Evolutionary conservation across 1,140 invertebrate species (phyloP).

Genomic region (Sitobion miscanthi): DNA sequence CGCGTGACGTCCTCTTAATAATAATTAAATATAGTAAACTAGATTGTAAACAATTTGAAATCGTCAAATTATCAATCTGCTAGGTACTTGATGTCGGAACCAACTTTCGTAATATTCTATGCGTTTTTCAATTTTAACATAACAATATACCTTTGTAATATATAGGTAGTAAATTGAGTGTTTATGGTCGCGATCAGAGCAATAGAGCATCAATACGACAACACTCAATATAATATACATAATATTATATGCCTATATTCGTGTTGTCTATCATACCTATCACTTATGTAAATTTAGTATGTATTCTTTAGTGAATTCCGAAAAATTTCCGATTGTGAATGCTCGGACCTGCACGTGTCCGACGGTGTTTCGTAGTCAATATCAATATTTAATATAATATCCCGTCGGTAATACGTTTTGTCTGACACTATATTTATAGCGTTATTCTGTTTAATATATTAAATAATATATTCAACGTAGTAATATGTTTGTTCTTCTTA

Average conservation of each 20-base stretch:
- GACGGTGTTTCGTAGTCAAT: neutral
- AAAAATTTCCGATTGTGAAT: neutral
- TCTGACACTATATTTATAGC: neutral
- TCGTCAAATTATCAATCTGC: neutral
- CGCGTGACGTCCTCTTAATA: too few relatives aligned
- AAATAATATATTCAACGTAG: neutral
- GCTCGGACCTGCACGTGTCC: neutral
- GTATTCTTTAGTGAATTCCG: neutral
- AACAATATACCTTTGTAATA: neutral
- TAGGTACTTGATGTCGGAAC: neutral
- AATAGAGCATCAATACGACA: too few relatives aligned
- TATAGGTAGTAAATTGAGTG: too few relatives aligned
- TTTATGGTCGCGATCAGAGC: neutral
- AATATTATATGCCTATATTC: neutral
- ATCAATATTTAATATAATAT: neutral
- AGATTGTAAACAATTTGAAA: neutral
- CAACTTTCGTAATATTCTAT: neutral
- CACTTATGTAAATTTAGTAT: neutral
- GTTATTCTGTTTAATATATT: neutral
- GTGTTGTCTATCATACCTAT: neutral
- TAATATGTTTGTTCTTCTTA: neutral
- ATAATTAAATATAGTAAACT: too few relatives aligned
- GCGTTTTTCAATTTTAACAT: neutral
- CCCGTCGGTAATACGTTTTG: neutral
- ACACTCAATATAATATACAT: neutral